Evolutionary conservation across 2,888 invertebrate genomes (phyloP).

Genomic region (Eupeodes latifasciatus): DNA sequence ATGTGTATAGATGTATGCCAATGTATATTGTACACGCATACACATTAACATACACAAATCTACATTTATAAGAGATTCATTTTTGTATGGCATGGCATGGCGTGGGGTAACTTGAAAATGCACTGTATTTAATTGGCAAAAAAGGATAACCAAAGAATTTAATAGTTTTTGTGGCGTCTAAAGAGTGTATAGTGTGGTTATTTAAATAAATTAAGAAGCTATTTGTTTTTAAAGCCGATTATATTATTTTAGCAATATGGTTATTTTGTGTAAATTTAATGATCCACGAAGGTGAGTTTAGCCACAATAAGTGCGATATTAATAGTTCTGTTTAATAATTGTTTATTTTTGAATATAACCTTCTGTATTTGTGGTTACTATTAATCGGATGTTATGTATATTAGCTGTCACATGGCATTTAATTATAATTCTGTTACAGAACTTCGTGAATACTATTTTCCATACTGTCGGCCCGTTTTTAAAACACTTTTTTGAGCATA

Average conservation of each 20-base stretch:
- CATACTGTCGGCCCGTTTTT: too few relatives aligned
- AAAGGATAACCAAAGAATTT: constrained; percentile 36
- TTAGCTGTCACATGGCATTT: too few relatives aligned
- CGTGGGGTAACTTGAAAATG: constrained; percentile 40
- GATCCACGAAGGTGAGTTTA: too few relatives aligned
- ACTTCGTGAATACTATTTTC: too few relatives aligned
- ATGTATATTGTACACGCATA: constrained; percentile 16
- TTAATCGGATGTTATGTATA: too few relatives aligned
- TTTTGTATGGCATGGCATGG: constrained; percentile 14
- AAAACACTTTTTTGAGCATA: too few relatives aligned
- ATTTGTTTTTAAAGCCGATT: constrained; percentile 14
- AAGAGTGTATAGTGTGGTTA: constrained; percentile 21
- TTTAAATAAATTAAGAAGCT: constrained; percentile 35
- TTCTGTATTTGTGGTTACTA: too few relatives aligned
- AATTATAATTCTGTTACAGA: too few relatives aligned
- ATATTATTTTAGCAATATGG: background rate
- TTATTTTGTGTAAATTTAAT: background rate
- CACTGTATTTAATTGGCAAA: constrained; percentile 64
- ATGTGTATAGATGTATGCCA: constrained; percentile 7
- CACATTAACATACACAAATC: background rate
- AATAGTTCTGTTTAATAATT: too few relatives aligned
- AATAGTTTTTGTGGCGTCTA: constrained; percentile 42
- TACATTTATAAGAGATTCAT: background rate
- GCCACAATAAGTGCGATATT: too few relatives aligned
- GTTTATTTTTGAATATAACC: too few relatives aligned